Percentiles rank a stretch among this genome's conserved stretches.
These are phyloP conservation scores for Fukomys damarensis DNA, from an alignment of 2,113 vertebrate species.

Conservation along the genomic window DNA sequence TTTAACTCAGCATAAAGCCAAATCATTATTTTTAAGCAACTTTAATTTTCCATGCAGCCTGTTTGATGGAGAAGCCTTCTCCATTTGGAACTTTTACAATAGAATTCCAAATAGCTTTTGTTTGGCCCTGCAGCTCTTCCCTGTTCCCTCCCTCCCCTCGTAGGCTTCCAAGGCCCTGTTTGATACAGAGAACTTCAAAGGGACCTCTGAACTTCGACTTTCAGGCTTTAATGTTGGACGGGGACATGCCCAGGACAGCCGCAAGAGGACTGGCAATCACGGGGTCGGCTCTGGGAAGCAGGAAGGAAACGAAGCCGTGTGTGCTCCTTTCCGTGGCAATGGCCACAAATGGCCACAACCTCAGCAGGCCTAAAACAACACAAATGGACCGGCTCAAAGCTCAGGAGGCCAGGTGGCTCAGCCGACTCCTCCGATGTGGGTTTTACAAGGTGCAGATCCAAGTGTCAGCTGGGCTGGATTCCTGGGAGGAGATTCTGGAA, in stretches of 20 bases:
- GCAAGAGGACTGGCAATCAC: not conserved
- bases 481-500: not conserved
- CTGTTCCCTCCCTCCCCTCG: not conserved
- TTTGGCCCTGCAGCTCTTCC: not conserved
- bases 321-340: not conserved
- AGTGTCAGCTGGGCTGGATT: not conserved
- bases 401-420: not conserved
- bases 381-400: not conserved
- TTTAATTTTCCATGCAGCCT: not conserved
- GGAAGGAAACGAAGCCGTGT: accelerated
- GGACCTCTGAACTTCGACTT: not conserved
- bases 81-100: conserved; percentile 20
- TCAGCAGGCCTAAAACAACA: not conserved
- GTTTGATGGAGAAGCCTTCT: not conserved
- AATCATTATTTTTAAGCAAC: conserved; percentile 56
- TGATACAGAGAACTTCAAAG: not conserved
- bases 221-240: not conserved
- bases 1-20: conserved; percentile 56
- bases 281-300: not conserved
- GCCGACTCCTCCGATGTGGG: not conserved
- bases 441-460: not conserved
- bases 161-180: not conserved
- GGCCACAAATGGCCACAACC: not conserved
- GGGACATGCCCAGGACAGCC: not conserved
- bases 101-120: conserved; percentile 15